These are phyloP conservation scores for Globodera rostochiensis DNA, from an alignment of 1,140 invertebrate genomes.

Conservation along the genomic window DNA sequence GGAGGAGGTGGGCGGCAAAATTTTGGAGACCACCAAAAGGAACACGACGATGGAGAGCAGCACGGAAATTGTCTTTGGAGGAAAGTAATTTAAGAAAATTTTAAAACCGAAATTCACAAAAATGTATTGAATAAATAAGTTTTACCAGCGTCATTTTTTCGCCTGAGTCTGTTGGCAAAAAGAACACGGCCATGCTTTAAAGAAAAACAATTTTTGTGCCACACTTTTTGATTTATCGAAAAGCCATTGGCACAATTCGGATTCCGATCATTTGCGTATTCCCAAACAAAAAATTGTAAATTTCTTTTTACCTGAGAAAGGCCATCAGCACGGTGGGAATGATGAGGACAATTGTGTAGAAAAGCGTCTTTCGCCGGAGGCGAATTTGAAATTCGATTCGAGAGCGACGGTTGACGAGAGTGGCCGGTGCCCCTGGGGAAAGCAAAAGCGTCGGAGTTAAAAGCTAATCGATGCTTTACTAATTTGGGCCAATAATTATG, in stretches of 20 bases:
- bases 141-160: slow-evolving; percentile 65
- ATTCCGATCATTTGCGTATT: too few relatives aligned
- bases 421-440: slow-evolving; percentile 81
- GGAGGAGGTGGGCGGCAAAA: slow-evolving; percentile 92
- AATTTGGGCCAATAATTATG: too few relatives aligned
- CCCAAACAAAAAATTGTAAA: too few relatives aligned
- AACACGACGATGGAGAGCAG: slow-evolving; percentile 98
- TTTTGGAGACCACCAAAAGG: slow-evolving; percentile 94
- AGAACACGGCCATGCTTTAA: slow-evolving; percentile 87
- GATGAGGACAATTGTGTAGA: slow-evolving; percentile 98
- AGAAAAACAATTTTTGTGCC: too few relatives aligned
- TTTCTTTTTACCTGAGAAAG: slow-evolving; percentile 70
- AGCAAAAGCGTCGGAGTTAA: too few relatives aligned
- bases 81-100: too few relatives aligned
- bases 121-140: too few relatives aligned
- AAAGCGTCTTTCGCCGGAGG: slow-evolving; percentile 86
- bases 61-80: slow-evolving; percentile 68
- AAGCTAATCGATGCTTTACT: too few relatives aligned
- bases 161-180: slow-evolving; percentile 80
- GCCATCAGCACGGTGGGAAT: slow-evolving; percentile 76
- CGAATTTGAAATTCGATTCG: slow-evolving; percentile 64
- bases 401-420: slow-evolving; percentile 67
- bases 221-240: too few relatives aligned
- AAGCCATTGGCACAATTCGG: too few relatives aligned
- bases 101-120: too few relatives aligned